Evolutionary conservation across 2,113 vertebrate species (phyloP).

Genomic region (Hippotragus niger): DNA sequence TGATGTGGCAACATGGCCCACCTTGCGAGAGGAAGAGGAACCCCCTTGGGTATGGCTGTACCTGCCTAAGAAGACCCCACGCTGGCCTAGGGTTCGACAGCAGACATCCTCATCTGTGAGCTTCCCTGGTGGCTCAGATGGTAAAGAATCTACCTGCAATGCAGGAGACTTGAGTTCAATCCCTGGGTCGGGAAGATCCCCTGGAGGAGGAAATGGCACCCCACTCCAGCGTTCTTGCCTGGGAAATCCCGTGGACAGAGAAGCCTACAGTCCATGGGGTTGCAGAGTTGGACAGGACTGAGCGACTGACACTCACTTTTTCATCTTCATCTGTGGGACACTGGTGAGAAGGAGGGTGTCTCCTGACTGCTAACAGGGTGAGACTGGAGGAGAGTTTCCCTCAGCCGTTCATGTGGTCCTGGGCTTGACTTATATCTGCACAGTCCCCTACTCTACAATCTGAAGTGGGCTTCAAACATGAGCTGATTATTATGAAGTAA

Average conservation of each 20-base stretch:
- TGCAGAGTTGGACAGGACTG: not conserved
- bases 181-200: accelerated
- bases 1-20: not conserved
- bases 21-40: not conserved
- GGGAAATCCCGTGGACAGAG: not conserved
- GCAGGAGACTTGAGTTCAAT: not conserved
- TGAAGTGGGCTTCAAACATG: not conserved
- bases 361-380: not conserved
- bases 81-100: not conserved
- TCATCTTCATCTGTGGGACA: not conserved
- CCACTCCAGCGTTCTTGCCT: not conserved
- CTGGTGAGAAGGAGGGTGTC: not conserved
- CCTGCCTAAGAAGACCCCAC: not conserved
- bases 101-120: not conserved
- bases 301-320: not conserved
- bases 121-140: not conserved
- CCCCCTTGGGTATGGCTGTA: accelerated
- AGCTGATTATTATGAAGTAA: not conserved
- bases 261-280: not conserved
- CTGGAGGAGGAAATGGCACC: not conserved
- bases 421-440: not conserved
- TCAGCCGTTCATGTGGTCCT: accelerated
- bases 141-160: not conserved
- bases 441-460: not conserved
- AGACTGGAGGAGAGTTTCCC: not conserved